Evolutionary conservation across 2,113 vertebrate species (phyloP).

Genomic region (Urocynchramus pylzowi): DNA sequence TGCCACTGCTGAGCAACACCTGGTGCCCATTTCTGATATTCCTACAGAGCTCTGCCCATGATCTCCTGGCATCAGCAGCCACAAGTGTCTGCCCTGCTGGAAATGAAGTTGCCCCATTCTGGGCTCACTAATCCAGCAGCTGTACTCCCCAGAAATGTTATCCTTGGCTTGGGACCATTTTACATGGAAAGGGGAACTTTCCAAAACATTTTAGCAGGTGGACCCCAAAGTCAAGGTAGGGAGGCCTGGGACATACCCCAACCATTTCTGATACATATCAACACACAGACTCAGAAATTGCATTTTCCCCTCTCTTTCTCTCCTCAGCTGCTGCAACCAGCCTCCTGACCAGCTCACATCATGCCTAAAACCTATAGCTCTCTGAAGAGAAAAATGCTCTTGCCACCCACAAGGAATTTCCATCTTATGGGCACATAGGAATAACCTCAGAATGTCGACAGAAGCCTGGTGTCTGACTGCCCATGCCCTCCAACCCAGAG

Average conservation of each 20-base stretch:
- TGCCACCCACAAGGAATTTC: neutral
- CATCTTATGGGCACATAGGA: neutral
- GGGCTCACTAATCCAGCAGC: neutral
- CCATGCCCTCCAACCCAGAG: neutral
- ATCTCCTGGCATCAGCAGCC: neutral
- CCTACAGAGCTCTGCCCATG: fast-evolving
- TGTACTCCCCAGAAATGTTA: neutral
- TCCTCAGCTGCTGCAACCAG: neutral
- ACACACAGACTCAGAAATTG: neutral
- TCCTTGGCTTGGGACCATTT: neutral
- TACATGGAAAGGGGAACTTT: neutral
- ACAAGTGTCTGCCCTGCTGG: neutral
- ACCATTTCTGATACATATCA: neutral
- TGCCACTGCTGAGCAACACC: neutral
- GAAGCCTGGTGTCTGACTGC: neutral
- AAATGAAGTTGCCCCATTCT: neutral
- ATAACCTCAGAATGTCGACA: neutral
- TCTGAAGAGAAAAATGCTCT: neutral
- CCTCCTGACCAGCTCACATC: neutral
- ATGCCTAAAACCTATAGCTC: neutral
- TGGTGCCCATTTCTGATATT: neutral
- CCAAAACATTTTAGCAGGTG: neutral
- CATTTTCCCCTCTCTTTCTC: neutral
- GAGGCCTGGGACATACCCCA: neutral
- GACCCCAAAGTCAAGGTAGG: neutral